Percentiles rank a stretch among this genome's conserved stretches.
These are phyloP conservation scores for Australoheros scitulus DNA, from an alignment of 2,113 vertebrate species.

Conservation along the genomic window DNA sequence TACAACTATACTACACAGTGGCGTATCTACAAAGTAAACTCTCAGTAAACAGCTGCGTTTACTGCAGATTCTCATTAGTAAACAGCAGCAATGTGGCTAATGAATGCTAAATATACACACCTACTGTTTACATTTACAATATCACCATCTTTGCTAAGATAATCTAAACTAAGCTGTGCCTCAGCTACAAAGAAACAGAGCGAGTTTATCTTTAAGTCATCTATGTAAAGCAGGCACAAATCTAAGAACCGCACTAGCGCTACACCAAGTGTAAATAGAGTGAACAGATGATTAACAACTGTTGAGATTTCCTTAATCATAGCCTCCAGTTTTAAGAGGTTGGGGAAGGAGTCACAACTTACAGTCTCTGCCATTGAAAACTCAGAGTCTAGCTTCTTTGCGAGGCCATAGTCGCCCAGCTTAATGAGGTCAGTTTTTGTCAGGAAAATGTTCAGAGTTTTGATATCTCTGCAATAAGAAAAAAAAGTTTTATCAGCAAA, in stretches of 20 bases:
- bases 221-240: neutral
- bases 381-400: slow-evolving; percentile 95
- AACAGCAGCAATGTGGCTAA: neutral
- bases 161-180: slow-evolving; percentile 1
- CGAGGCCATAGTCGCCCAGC: slow-evolving; percentile 95
- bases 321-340: neutral
- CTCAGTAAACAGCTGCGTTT: neutral
- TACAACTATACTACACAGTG: neutral
- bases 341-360: slow-evolving; percentile 52
- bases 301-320: neutral
- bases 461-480: slow-evolving; percentile 88
- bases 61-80: neutral
- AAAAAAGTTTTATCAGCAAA: neutral
- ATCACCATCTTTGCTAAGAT: neutral
- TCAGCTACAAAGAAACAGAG: neutral
- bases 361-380: slow-evolving; percentile 98
- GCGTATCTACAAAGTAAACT: neutral
- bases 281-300: neutral
- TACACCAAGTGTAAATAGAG: neutral
- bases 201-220: neutral
- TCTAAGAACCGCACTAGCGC: neutral
- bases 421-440: slow-evolving; percentile 99
- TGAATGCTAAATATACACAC: neutral
- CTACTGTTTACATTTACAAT: neutral
- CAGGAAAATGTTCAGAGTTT: slow-evolving; percentile 99